These are phyloP conservation scores for Ooceraea biroi DNA, from an alignment of 1,140 invertebrate species.

Conservation along the genomic window DNA sequence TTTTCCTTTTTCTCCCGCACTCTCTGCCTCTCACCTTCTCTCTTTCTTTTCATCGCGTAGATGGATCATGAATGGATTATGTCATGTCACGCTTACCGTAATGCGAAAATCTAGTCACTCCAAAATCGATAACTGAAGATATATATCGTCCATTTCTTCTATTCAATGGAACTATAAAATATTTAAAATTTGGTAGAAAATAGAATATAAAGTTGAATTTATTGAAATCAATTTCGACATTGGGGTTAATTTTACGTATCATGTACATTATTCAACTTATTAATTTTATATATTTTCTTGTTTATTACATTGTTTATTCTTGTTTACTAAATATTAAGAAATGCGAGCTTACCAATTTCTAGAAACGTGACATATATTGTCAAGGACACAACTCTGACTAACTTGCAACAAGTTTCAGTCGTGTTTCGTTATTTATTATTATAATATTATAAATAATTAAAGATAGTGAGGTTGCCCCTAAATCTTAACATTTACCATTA, in stretches of 20 bases:
- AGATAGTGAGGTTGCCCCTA: too few species aligned
- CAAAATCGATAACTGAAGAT: not conserved
- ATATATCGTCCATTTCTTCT: not conserved
- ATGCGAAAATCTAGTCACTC: not conserved
- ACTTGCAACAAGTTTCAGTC: too few species aligned
- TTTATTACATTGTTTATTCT: not conserved
- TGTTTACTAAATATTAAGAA: too few species aligned
- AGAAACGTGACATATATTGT: too few species aligned
- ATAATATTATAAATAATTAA: too few species aligned
- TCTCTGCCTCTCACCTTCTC: conserved; percentile 6
- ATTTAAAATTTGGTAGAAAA: not conserved
- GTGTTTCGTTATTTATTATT: too few species aligned
- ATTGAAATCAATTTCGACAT: not conserved
- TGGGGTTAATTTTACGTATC: too few species aligned
- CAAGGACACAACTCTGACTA: too few species aligned
- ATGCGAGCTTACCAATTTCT: too few species aligned
- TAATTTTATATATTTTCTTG: not conserved
- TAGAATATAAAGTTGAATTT: not conserved
- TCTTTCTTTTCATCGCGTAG: not conserved
- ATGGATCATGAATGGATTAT: conserved; percentile 27
- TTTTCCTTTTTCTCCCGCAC: not conserved
- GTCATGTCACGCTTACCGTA: conserved; percentile 5
- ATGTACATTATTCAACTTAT: too few species aligned
- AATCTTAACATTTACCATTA: too few species aligned
- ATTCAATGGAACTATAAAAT: not conserved